Evolutionary conservation across 1,140 invertebrate species (phyloP).

Genomic region (Teleopsis dalmanni): DNA sequence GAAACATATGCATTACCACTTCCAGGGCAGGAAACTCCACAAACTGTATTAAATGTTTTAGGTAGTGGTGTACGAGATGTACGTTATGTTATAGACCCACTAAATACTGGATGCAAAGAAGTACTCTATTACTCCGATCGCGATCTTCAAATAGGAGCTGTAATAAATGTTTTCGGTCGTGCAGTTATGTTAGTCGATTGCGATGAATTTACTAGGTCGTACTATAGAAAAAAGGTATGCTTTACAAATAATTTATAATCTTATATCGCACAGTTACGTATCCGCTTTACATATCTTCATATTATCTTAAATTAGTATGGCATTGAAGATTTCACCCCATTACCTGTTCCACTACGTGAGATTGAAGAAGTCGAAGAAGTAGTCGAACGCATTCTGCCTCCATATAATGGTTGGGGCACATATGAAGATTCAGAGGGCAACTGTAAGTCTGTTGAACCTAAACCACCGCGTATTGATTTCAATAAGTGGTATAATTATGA

Average conservation of each 20-base stretch:
- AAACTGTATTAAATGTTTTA: conserved; percentile 66
- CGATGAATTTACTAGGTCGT: conserved; percentile 80
- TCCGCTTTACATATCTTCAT: background rate
- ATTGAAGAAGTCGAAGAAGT: conserved; percentile 27
- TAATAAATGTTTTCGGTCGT: conserved; percentile 71
- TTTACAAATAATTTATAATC: no score
- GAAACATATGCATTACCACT: conserved; percentile 46
- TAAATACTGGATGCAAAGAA: conserved; percentile 48
- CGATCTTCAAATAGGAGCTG: conserved; percentile 71
- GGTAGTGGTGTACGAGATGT: conserved; percentile 50
- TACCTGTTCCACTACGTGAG: conserved; percentile 46
- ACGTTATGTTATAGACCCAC: conserved; percentile 55
- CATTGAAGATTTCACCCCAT: conserved; percentile 53
- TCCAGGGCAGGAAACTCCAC: conserved; percentile 52
- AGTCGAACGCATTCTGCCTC: conserved; percentile 57
- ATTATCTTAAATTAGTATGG: conserved; percentile 22
- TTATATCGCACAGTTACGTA: background rate
- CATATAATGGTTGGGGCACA: conserved; percentile 81
- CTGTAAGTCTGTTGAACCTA: conserved; percentile 67
- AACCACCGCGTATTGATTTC: conserved; percentile 66
- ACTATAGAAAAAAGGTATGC: conserved; percentile 60
- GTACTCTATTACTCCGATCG: conserved; percentile 55
- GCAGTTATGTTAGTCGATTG: conserved; percentile 74
- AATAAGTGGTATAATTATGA: conserved; percentile 75
- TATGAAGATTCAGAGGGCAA: conserved; percentile 82